Evolutionary conservation across 2,888 invertebrate genomes (phyloP).

Genomic region (Leptinotarsa juncta): DNA sequence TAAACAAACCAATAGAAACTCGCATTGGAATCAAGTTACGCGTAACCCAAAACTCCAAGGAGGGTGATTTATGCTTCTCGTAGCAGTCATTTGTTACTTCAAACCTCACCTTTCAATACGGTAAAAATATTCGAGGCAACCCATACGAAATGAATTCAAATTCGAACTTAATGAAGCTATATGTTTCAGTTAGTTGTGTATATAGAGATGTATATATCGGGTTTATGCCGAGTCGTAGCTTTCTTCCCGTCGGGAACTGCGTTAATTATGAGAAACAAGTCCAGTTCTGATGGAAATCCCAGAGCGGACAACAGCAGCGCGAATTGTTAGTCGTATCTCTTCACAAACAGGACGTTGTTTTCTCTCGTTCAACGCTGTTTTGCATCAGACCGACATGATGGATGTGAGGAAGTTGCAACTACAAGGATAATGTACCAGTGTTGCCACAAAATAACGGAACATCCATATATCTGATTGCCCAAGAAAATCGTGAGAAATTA

Average conservation of each 20-base stretch:
- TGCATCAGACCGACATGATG: conserved; percentile 25
- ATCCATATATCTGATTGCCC: too few relatives aligned
- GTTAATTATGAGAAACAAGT: conserved; percentile 77
- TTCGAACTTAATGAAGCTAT: conserved; percentile 61
- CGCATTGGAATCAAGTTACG: background rate
- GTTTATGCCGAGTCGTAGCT: conserved; percentile 49
- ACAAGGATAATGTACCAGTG: conserved; percentile 2
- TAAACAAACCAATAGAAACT: too few relatives aligned
- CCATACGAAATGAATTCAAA: conserved; percentile 62
- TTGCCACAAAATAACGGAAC: background rate
- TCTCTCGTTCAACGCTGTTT: conserved; percentile 24
- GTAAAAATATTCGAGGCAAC: conserved; percentile 49
- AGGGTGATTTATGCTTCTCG: conserved; percentile 53
- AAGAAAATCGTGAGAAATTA: too few relatives aligned
- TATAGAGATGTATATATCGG: conserved; percentile 53
- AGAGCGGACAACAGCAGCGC: conserved; percentile 48
- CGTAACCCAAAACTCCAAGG: conserved; percentile 32
- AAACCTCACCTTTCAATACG: conserved; percentile 52
- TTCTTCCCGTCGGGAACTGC: conserved; percentile 66
- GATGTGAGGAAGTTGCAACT: conserved; percentile 7
- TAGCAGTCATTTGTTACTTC: conserved; percentile 53
- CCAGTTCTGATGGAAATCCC: conserved; percentile 62
- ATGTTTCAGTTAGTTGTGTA: conserved; percentile 58
- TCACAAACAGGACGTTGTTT: conserved; percentile 37
- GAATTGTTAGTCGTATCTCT: conserved; percentile 45